Conservation (phyloP, 2,888 invertebrate genomes). For the Eustalomyia histrio region DNA sequence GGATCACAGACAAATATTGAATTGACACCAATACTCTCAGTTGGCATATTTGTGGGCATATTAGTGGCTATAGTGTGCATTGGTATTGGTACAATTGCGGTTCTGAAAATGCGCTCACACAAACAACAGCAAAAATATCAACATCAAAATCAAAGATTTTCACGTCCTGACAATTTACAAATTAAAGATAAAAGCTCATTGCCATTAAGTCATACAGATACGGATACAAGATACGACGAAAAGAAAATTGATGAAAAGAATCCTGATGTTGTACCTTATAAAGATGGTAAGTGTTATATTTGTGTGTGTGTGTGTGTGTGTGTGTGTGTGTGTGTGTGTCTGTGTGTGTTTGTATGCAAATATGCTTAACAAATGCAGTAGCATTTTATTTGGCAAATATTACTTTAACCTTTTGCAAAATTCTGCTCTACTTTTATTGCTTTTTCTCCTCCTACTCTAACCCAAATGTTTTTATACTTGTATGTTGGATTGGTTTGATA, state of each 20-base stretch:
- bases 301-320: too few relatives aligned
- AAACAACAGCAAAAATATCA: conserved; percentile 78
- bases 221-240: conserved; percentile 81
- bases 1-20: conserved; percentile 81
- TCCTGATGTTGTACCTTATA: conserved; percentile 92
- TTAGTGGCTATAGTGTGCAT: conserved; percentile 79
- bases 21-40: conserved; percentile 81
- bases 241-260: conserved; percentile 86
- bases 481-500: conserved; percentile 33
- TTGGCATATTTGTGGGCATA: conserved; percentile 80
- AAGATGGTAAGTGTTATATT: conserved; percentile 84
- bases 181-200: conserved; percentile 85
- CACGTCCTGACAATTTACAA: conserved; percentile 83
- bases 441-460: background rate
- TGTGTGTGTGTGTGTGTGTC: too few relatives aligned
- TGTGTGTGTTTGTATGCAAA: too few relatives aligned
- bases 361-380: conserved; percentile 3
- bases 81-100: conserved; percentile 78
- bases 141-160: conserved; percentile 80
- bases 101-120: conserved; percentile 78
- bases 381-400: conserved; percentile 55
- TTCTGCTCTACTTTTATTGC: conserved; percentile 40
- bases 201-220: conserved; percentile 84
- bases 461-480: conserved; percentile 12
- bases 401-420: conserved; percentile 53